These are phyloP conservation scores for Acipenser transmontanus DNA, from an alignment of 2,797 vertebrate genomes.

Conservation along the genomic window DNA sequence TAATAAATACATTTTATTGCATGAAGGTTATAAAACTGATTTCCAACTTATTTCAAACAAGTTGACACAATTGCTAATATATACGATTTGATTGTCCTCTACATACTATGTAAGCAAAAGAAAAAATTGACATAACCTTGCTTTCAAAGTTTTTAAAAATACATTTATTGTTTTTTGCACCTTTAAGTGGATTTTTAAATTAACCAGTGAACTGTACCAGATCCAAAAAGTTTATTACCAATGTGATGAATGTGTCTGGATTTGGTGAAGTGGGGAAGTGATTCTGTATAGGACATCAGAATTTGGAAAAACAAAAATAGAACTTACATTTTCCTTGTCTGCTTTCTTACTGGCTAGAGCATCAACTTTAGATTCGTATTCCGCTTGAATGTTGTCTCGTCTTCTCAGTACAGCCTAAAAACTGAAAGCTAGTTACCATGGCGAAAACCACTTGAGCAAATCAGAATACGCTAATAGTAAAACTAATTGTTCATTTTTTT, in stretches of 20 bases:
- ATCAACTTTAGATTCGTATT: slow-evolving; percentile 79
- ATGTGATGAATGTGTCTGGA: slow-evolving; percentile 26
- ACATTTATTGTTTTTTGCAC: slow-evolving; percentile 32
- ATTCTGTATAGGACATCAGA: slow-evolving; percentile 9
- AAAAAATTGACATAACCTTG: no score
- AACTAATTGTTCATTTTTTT: no score
- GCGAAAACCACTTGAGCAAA: neutral
- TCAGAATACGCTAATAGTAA: no score
- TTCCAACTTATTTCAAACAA: no score
- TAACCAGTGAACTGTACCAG: slow-evolving; percentile 25
- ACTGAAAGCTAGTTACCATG: slow-evolving; percentile 2
- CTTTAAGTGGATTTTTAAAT: slow-evolving; percentile 30
- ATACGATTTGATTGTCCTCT: no score
- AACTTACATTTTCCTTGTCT: slow-evolving; percentile 74
- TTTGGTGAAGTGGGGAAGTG: slow-evolving; percentile 30
- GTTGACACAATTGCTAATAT: no score
- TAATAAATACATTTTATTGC: no score
- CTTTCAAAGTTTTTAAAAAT: no score
- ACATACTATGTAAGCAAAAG: no score
- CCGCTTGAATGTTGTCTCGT: slow-evolving; percentile 88
- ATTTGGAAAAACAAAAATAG: slow-evolving; percentile 12
- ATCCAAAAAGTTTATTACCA: slow-evolving; percentile 42
- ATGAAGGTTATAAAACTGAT: no score
- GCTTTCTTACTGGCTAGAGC: slow-evolving; percentile 62
- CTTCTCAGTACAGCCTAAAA: slow-evolving; percentile 79